Percentiles rank a stretch among this genome's conserved stretches.
phyloP scores from a whole-genome alignment of 2,888 invertebrate species.

The Gnatocerus cornutus region DNA sequence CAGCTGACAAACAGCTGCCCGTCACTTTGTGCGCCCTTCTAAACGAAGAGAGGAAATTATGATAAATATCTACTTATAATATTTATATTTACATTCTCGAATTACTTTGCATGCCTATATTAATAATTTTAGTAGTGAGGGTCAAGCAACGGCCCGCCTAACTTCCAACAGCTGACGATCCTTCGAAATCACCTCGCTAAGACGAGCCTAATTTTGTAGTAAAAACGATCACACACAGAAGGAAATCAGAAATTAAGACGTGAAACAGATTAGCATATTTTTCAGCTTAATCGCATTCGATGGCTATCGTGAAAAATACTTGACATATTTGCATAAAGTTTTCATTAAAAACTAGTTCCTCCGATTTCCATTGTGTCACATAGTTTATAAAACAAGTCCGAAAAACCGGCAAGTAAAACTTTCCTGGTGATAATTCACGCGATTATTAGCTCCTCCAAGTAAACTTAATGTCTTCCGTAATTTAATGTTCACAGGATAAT shows the following conservation, averaged over 20 bases:
- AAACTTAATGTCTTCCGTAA: constrained; percentile 60
- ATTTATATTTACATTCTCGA: constrained; percentile 68
- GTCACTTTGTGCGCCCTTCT: constrained; percentile 69
- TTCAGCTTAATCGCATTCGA: no score
- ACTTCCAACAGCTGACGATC: constrained; percentile 47
- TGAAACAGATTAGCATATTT: no score
- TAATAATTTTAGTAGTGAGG: constrained; percentile 48
- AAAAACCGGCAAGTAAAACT: background rate
- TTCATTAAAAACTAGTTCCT: no score
- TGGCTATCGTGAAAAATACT: no score
- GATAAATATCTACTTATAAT: constrained; percentile 70
- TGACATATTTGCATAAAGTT: no score
- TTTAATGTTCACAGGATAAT: constrained; percentile 55
- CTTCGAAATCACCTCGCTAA: constrained; percentile 49
- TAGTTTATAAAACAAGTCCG: background rate
- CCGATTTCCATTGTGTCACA: no score
- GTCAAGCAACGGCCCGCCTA: constrained; percentile 49
- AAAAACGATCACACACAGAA: no score
- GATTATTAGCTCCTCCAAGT: constrained; percentile 56
- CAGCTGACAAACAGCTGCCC: constrained; percentile 71
- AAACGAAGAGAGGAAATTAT: constrained; percentile 70
- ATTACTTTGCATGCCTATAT: constrained; percentile 63
- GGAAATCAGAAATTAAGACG: no score
- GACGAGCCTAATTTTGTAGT: no score
- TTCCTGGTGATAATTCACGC: constrained; percentile 51